Evolutionary conservation across 2,113 vertebrate genomes (phyloP).

Genomic region (Mionectes macconnelli): DNA sequence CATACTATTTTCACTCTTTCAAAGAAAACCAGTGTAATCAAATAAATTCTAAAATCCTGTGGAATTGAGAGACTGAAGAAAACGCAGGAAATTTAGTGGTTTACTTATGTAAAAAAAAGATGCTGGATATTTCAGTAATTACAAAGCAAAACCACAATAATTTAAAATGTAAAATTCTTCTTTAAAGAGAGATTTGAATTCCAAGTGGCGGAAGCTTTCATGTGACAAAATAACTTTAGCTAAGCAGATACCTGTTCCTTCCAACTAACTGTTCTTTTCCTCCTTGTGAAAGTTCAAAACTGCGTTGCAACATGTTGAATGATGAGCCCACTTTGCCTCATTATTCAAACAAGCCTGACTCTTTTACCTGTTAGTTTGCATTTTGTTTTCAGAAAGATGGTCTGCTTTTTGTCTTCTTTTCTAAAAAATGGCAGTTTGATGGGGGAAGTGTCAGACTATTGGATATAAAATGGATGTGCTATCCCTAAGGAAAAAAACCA

Average conservation of each 20-base stretch:
- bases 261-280: background rate
- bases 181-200: background rate
- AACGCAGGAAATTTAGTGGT: rapidly evolving
- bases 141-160: background rate
- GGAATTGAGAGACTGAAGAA: background rate
- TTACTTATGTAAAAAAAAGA: background rate
- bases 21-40: rapidly evolving
- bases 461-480: conserved; percentile 19
- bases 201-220: background rate
- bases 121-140: background rate
- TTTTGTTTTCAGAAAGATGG: background rate
- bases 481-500: background rate
- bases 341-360: conserved; percentile 13
- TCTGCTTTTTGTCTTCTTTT: background rate
- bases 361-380: background rate
- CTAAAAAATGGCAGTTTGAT: background rate
- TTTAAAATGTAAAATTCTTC: background rate
- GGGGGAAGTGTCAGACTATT: background rate
- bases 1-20: background rate
- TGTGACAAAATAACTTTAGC: background rate
- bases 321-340: background rate
- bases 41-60: background rate
- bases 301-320: background rate
- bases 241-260: background rate
- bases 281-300: background rate